Evolutionary conservation across 2,113 vertebrate species (phyloP), one percentile per base, ranked within the genome.

Genomic region (Struthio camelus): DNA sequence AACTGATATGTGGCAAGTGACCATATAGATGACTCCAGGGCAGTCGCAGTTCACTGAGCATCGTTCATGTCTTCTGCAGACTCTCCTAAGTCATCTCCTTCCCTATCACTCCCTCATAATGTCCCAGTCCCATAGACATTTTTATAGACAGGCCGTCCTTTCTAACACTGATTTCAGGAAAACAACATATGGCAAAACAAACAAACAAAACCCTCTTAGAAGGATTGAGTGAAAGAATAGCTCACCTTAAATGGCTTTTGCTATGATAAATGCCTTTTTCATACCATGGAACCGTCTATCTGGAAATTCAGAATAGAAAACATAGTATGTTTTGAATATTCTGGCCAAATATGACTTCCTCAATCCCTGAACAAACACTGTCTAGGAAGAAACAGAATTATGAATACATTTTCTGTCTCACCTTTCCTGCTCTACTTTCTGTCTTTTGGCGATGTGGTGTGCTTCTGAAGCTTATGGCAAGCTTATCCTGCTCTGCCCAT

Each of bases 31-130:
- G 51, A 66, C 79, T 90, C 23, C 51, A 72, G 53, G 78, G 44
- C 44, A 89, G 30, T 73, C 73, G 92, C 58, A 85, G 84, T 91
- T 94, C 96, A 94, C 58, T 3, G 14, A 82, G 9, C 62, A 94
- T 76, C 24, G 65, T 79, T 87, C 24, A 14, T 96, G 77, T n/a
- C 27, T 85, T 94, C 71, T 70, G 46, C 54, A 94, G 70, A 64
- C 54, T 89, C 66, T 62, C 77, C 51, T 65, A 92, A 73, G 70
- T 69, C 28, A 66, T 79, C 38, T 65, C 24, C 22, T 92, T 89
- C 30, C 36, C 42, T 85, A 77, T 72, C 34, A 82, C 40, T 93
- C 12, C 27, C 14, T 20, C 32, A 34, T 56, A 65, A 75, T n/a
- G 7, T 61, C 15, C n/a, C 24, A 40, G 42, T 53, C 38, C 32